phyloP scores from a whole-genome alignment of 2,113 vertebrate genomes.

The Cyphomyrus discorhynchus region DNA sequence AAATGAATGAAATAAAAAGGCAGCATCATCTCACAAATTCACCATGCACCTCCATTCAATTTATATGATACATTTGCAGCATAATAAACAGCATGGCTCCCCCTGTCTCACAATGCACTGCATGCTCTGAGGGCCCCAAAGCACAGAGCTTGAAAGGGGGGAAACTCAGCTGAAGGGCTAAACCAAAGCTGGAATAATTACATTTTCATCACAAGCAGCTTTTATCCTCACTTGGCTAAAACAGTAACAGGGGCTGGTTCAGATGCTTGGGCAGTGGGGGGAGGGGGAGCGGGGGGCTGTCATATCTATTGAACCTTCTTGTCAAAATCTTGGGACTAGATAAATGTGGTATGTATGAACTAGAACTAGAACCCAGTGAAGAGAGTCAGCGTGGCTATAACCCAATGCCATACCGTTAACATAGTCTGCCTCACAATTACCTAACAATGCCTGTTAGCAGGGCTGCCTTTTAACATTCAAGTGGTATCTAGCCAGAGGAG shows the following conservation, averaged over 20 bases:
- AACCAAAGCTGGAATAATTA: conserved; percentile 2
- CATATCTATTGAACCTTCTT: neutral
- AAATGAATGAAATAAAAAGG: neutral
- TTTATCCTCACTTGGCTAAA: conserved; percentile 23
- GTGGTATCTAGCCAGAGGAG: conserved; percentile 19
- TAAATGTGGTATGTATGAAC: neutral
- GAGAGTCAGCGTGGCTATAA: neutral
- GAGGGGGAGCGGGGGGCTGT: neutral
- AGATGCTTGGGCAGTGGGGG: neutral
- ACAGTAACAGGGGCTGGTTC: neutral
- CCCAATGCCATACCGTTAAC: neutral
- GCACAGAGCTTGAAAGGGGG: neutral
- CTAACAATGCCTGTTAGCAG: neutral
- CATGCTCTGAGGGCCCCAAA: neutral
- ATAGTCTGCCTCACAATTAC: neutral
- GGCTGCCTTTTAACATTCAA: conserved; percentile 31
- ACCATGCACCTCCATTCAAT: neutral
- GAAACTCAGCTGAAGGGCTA: neutral
- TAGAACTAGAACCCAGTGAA: neutral
- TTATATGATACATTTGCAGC: neutral
- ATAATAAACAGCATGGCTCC: neutral
- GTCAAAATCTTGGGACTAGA: neutral
- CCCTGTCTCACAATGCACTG: neutral
- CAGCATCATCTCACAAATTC: neutral
- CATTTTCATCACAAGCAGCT: conserved; percentile 13